Evolutionary conservation across 1,140 invertebrate species (phyloP).

Genomic region (Planococcus citri): DNA sequence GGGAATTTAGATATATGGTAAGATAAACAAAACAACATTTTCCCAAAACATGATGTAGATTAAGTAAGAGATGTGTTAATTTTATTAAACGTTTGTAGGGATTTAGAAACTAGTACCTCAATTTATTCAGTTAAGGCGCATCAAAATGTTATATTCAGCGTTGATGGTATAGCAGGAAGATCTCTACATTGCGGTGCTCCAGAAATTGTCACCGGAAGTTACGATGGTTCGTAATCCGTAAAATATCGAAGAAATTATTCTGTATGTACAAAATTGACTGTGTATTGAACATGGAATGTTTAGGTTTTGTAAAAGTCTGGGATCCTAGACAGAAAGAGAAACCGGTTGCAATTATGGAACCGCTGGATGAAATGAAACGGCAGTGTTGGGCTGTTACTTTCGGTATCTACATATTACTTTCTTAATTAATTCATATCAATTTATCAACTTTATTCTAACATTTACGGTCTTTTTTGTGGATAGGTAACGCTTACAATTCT

Average conservation of each 20-base stretch:
- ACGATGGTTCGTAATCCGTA: slow-evolving; percentile 66
- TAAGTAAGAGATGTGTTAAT: neutral
- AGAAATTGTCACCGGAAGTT: slow-evolving; percentile 84
- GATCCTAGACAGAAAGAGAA: slow-evolving; percentile 77
- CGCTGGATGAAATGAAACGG: slow-evolving; percentile 47
- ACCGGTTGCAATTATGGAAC: slow-evolving; percentile 79
- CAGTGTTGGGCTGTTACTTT: slow-evolving; percentile 84
- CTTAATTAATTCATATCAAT: neutral
- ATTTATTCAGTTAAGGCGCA: slow-evolving; percentile 76
- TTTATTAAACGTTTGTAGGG: slow-evolving; percentile 26
- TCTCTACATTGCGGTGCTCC: slow-evolving; percentile 74
- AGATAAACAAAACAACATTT: slow-evolving; percentile 18
- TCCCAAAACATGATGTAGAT: too few relatives aligned
- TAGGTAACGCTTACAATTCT: slow-evolving; percentile 68
- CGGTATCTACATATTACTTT: slow-evolving; percentile 38
- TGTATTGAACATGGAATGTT: neutral
- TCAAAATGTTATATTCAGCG: slow-evolving; percentile 76
- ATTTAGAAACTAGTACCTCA: slow-evolving; percentile 59
- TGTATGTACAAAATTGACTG: neutral
- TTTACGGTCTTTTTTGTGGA: slow-evolving; percentile 28
- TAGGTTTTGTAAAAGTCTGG: slow-evolving; percentile 86
- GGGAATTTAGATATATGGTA: slow-evolving; percentile 75
- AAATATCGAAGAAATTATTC: neutral
- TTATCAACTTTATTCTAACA: neutral
- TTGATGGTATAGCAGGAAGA: slow-evolving; percentile 84